These are phyloP conservation scores for Patiria miniata DNA, from an alignment of 35 echinoderm and acorn worm genomes.

Conservation along the genomic window DNA sequence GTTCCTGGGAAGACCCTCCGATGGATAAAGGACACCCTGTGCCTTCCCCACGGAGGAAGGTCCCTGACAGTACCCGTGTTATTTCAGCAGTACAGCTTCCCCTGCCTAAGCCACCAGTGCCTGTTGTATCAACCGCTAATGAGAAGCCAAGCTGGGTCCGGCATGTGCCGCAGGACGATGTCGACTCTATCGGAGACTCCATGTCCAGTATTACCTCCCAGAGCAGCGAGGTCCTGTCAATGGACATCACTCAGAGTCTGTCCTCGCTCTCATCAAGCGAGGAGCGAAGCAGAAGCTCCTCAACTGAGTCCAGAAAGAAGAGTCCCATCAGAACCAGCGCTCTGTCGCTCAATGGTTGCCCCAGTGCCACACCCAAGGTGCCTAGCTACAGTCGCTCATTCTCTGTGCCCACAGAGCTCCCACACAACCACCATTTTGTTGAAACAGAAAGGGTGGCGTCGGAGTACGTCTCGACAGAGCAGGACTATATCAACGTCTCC, in stretches of 20 bases:
- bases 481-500: neutral
- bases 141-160: neutral
- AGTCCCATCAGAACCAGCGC: neutral
- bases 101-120: neutral
- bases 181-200: neutral
- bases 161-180: neutral
- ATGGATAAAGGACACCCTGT: neutral
- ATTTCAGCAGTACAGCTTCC: conserved; percentile 1
- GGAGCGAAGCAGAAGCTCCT: neutral
- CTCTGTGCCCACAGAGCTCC: neutral
- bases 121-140: neutral
- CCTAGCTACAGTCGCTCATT: neutral
- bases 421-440: neutral
- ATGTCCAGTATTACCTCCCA: neutral
- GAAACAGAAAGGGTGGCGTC: neutral
- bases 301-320: neutral
- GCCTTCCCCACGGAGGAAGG: neutral
- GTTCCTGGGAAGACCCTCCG: neutral
- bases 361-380: neutral
- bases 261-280: neutral
- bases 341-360: neutral
- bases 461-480: neutral
- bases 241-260: conserved; percentile 9
- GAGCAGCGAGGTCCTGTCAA: neutral
- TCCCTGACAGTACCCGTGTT: neutral